Percentiles rank a stretch among this genome's conserved stretches.
These are phyloP conservation scores for Steinernema hermaphroditum DNA, from an alignment of 2,888 invertebrate species.

Conservation along the genomic window DNA sequence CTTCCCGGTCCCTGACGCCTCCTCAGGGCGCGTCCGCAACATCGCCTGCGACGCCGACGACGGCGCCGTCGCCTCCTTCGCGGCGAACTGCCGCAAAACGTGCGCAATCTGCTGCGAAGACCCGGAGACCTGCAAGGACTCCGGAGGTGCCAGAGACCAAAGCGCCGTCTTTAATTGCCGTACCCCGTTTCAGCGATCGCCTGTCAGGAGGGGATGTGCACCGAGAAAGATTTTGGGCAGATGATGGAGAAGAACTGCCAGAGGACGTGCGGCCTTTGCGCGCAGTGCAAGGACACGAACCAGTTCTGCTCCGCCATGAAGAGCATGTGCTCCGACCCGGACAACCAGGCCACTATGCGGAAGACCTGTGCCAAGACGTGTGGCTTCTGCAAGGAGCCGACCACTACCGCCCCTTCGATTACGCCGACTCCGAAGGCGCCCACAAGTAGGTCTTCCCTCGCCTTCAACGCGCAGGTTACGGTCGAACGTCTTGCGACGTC, in stretches of 20 bases:
- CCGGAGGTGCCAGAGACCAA: neutral
- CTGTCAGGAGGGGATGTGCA: neutral
- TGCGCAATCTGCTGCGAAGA: slow-evolving; percentile 19
- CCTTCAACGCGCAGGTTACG: no score
- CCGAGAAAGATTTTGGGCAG: neutral
- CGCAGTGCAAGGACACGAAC: no score
- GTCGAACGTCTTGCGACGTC: no score
- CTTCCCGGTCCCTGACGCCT: neutral
- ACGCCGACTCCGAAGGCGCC: neutral
- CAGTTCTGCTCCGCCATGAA: neutral
- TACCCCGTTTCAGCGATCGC: neutral
- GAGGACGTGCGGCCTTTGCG: slow-evolving; percentile 4
- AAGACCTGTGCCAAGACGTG: slow-evolving; percentile 4
- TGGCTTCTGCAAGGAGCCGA: neutral
- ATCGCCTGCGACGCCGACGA: slow-evolving; percentile 1
- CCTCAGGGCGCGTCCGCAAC: neutral
- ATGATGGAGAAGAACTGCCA: slow-evolving; percentile 6
- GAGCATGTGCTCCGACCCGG: neutral
- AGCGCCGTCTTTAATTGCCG: no score
- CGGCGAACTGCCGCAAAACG: neutral
- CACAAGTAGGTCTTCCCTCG: no score
- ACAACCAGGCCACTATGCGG: neutral
- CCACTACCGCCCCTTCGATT: neutral
- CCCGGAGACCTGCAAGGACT: slow-evolving; percentile 3
- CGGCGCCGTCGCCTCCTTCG: neutral